Conservation (phyloP, 2,113 vertebrate genomes). For the Saguinus midas region DNA sequence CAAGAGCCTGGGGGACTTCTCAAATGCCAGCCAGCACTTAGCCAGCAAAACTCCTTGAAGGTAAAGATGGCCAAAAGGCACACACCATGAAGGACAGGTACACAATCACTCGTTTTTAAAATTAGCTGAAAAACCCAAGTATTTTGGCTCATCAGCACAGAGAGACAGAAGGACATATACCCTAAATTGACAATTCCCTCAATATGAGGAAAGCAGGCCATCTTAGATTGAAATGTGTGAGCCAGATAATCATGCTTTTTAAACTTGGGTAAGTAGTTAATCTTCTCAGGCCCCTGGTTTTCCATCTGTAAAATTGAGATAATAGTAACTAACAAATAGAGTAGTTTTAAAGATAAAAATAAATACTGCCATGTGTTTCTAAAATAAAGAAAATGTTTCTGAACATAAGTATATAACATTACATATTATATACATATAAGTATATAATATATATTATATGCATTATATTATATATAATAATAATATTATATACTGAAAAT, state of each 20-base stretch:
- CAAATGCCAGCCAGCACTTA: not conserved
- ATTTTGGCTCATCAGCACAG: constrained; percentile 10
- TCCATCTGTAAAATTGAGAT: not conserved
- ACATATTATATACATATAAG: not conserved
- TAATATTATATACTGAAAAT: not conserved
- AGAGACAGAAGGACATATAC: not conserved
- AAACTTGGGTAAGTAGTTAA: not conserved
- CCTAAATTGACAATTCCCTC: constrained; percentile 43
- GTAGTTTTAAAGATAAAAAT: not conserved
- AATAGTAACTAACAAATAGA: not conserved
- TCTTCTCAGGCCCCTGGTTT: not conserved
- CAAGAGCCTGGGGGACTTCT: constrained; percentile 6
- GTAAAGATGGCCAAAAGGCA: constrained; percentile 21
- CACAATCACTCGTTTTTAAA: not conserved
- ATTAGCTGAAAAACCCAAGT: constrained; percentile 33
- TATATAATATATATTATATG: too few species aligned
- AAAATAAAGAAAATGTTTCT: not conserved
- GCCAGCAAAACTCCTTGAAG: not conserved
- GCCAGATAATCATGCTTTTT: not conserved
- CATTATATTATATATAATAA: not conserved
- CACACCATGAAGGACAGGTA: not conserved
- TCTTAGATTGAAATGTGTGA: not conserved
- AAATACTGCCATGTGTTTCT: not conserved
- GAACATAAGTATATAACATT: not conserved
- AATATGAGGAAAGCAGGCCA: not conserved